A percentile compares a stretch with the other conserved stretches of the same genome.
These are phyloP conservation scores for Myotis planiceps DNA, from an alignment of 2,797 vertebrate species.

Conservation along the genomic window DNA sequence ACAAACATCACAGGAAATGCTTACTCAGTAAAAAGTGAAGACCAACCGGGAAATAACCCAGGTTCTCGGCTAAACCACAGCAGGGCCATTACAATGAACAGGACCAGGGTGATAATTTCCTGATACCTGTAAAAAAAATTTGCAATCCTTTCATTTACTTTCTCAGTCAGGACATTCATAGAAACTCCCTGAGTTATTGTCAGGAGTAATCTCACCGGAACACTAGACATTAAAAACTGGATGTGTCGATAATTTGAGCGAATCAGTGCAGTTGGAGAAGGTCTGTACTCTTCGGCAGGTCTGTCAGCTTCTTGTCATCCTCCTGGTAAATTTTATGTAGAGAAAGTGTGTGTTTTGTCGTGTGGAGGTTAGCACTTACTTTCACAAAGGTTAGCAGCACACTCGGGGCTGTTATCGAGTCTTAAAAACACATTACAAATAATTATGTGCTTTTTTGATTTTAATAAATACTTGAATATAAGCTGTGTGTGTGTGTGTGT, in stretches of 20 bases:
- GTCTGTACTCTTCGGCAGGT: background rate
- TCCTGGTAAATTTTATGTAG: background rate
- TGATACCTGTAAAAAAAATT: constrained; percentile 88
- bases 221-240: background rate
- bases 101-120: constrained; percentile 91
- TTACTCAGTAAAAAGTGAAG: constrained; percentile 91
- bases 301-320: background rate
- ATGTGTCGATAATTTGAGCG: background rate
- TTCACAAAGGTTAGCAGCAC: background rate
- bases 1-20: constrained; percentile 66
- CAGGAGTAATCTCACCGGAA: background rate
- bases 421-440: background rate
- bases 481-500: background rate
- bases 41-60: constrained; percentile 95
- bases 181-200: background rate
- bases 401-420: background rate
- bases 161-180: constrained; percentile 7
- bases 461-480: background rate
- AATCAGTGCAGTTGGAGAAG: background rate
- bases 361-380: background rate
- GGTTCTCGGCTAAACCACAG: constrained; percentile 94
- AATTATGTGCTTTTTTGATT: background rate
- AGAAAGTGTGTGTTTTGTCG: background rate
- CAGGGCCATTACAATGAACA: constrained; percentile 93
- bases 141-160: constrained; percentile 42